These are phyloP conservation scores for Anneissia japonica DNA, from an alignment of 35 echinoderm and acorn worm genomes.

Conservation along the genomic window DNA sequence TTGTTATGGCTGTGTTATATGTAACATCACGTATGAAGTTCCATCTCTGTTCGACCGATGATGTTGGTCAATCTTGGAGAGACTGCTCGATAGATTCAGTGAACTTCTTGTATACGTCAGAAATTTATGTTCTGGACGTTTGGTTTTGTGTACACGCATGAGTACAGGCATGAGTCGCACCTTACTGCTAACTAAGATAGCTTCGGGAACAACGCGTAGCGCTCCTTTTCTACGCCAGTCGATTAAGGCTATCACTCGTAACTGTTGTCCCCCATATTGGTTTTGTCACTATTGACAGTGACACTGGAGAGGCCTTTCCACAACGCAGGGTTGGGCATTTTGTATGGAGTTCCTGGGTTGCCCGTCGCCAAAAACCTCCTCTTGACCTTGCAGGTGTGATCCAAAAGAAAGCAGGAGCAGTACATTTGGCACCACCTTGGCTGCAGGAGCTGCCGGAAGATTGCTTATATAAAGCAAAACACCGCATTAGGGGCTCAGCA, in stretches of 20 bases:
- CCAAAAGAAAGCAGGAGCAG: slow-evolving; percentile 48
- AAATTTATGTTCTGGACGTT: neutral
- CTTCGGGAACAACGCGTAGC: slow-evolving; percentile 10
- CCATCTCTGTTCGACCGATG: no score
- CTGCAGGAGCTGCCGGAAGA: slow-evolving; percentile 37
- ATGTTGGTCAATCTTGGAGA: no score
- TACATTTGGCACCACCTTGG: slow-evolving; percentile 50
- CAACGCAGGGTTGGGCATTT: slow-evolving; percentile 24
- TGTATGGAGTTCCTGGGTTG: slow-evolving; percentile 9
- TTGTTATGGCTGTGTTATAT: slow-evolving; percentile 3
- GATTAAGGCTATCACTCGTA: neutral
- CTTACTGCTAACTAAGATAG: neutral
- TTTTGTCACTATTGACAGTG: neutral
- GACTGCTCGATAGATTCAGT: neutral
- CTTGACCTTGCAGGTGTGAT: slow-evolving; percentile 43
- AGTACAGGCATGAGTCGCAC: neutral
- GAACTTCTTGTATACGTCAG: neutral
- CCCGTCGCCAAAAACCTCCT: slow-evolving; percentile 34
- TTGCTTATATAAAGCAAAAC: neutral
- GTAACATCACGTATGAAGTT: no score
- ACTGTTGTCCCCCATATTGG: slow-evolving; percentile 23
- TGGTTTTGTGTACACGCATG: neutral
- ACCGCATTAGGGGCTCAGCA: slow-evolving; percentile 6
- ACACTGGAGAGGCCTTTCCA: slow-evolving; percentile 47
- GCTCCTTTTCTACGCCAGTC: neutral